A percentile compares a stretch with the other conserved stretches of the same genome.
These are phyloP conservation scores for Australoheros scitulus DNA, from an alignment of 2,113 vertebrate genomes.

Conservation along the genomic window DNA sequence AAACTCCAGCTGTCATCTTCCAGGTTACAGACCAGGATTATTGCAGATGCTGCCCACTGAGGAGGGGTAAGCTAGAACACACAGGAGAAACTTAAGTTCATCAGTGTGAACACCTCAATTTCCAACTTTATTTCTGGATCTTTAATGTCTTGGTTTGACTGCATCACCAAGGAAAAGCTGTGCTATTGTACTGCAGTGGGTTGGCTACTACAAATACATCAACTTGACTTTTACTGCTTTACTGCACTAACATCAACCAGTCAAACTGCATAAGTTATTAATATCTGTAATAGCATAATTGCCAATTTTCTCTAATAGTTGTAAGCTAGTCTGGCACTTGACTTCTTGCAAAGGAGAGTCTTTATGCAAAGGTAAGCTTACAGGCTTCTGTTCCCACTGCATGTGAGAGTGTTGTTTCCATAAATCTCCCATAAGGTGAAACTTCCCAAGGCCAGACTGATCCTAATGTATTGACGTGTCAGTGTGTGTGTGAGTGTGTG, in stretches of 20 bases:
- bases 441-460: not conserved
- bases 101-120: not conserved
- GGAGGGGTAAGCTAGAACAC: conserved; percentile 42
- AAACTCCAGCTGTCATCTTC: conserved; percentile 62
- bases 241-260: not conserved
- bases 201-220: not conserved
- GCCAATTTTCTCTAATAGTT: not conserved
- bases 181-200: not conserved
- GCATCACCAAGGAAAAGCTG: not conserved
- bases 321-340: not conserved
- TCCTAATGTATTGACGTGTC: not conserved
- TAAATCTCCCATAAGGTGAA: not conserved
- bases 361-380: not conserved
- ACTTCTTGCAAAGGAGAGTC: not conserved
- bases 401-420: fast-evolving
- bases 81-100: conserved; percentile 15
- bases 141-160: not conserved
- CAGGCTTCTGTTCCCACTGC: not conserved
- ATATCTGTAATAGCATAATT: not conserved
- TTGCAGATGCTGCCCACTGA: conserved; percentile 35
- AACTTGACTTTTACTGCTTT: not conserved
- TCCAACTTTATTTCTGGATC: not conserved
- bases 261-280: not conserved
- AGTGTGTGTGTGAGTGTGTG: no score
- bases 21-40: conserved; percentile 35